Evolutionary conservation across 2,797 vertebrate species (phyloP).

Genomic region (Sebastes itinus): DNA sequence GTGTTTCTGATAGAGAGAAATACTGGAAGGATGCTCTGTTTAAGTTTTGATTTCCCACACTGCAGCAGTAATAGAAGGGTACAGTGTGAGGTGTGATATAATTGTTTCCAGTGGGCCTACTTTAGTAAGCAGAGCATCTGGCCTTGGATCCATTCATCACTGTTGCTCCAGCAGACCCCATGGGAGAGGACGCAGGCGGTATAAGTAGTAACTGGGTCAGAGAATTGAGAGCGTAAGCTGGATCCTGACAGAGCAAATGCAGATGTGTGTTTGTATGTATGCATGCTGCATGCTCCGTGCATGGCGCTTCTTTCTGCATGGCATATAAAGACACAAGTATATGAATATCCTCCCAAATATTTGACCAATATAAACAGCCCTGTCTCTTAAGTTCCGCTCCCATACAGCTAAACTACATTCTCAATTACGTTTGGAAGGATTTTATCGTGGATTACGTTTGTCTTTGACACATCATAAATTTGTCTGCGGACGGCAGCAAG

Average conservation of each 20-base stretch:
- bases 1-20: neutral
- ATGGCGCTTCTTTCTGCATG: slow-evolving; percentile 32
- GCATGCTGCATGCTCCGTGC: neutral
- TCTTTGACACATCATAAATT: too few species aligned
- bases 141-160: slow-evolving; percentile 60
- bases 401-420: too few species aligned
- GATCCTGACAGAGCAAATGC: slow-evolving; percentile 60
- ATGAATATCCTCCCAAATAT: neutral
- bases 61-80: neutral
- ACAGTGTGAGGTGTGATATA: neutral
- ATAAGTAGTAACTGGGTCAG: slow-evolving; percentile 74
- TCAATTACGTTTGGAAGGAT: too few species aligned
- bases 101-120: neutral
- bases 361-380: slow-evolving; percentile 13
- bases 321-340: neutral
- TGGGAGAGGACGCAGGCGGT: slow-evolving; percentile 40
- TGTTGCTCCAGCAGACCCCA: slow-evolving; percentile 28
- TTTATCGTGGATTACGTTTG: too few species aligned
- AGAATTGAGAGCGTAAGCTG: slow-evolving; percentile 51
- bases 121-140: slow-evolving; percentile 38
- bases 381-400: too few species aligned
- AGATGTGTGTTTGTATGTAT: slow-evolving; percentile 23
- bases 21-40: neutral
- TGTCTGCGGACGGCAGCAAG: too few species aligned
- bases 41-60: neutral